A percentile compares a stretch with the other conserved stretches of the same genome.
phyloP scores from a whole-genome alignment of 92 coral and sea anemone genomes.

The Porites lobata region DNA sequence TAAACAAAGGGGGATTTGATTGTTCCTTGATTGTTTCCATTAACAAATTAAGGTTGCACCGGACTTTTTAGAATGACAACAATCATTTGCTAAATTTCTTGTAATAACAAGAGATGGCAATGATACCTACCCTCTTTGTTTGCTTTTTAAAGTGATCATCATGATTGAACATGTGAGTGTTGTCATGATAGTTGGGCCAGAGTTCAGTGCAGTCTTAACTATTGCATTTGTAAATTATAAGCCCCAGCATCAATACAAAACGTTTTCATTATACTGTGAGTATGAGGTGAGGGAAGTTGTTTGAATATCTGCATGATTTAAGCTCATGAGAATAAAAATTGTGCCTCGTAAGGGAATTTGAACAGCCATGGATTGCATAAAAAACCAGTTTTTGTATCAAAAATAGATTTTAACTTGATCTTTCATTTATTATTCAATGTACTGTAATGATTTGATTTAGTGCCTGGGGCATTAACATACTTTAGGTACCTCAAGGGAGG shows the following conservation, averaged over 20 bases:
- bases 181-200: neutral
- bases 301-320: neutral
- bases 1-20: constrained; percentile 47
- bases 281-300: neutral
- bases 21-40: constrained; percentile 7
- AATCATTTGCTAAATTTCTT: constrained; percentile 4
- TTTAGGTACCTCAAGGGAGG: no score
- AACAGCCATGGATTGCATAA: constrained; percentile 2
- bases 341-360: constrained; percentile 17
- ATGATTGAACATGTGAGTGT: neutral
- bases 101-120: neutral
- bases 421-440: neutral
- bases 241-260: neutral
- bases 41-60: neutral
- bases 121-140: neutral
- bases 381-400: neutral
- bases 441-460: neutral
- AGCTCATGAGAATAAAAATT: constrained; percentile 11
- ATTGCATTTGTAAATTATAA: neutral
- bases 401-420: neutral
- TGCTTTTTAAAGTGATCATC: neutral
- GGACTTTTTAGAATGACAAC: neutral
- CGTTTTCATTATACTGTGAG: neutral
- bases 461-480: no score
- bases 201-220: neutral